phyloP scores from a whole-genome alignment of 2,113 vertebrate genomes.

The Ovis canadensis region DNA sequence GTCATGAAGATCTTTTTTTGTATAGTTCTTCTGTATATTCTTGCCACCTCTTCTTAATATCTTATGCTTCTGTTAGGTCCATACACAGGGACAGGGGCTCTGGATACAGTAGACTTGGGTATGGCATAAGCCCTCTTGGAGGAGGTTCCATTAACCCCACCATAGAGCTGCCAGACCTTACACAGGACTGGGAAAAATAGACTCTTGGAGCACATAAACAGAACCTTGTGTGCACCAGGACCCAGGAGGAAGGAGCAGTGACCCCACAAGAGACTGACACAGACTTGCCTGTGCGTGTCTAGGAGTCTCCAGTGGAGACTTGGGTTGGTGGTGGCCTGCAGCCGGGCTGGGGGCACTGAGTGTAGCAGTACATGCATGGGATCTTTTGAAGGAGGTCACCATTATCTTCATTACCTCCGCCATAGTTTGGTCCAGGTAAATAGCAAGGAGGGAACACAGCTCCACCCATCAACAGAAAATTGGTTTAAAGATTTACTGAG shows the following conservation, averaged over 20 bases:
- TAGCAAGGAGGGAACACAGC: background rate
- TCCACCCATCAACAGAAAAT: background rate
- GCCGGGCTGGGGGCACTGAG: background rate
- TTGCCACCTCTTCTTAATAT: background rate
- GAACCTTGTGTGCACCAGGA: background rate
- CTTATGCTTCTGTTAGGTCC: background rate
- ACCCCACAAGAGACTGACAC: background rate
- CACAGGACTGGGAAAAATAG: background rate
- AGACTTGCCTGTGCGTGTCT: background rate
- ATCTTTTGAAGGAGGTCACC: background rate
- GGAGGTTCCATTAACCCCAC: background rate
- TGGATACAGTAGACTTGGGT: background rate
- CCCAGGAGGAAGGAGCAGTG: background rate
- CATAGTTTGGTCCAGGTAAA: background rate
- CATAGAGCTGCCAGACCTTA: background rate
- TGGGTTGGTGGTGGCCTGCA: background rate
- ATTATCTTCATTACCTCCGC: background rate
- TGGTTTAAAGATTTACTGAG: background rate
- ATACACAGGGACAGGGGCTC: background rate
- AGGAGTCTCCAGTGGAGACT: background rate
- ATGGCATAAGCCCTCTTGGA: background rate
- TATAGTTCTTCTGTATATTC: background rate
- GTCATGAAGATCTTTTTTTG: background rate
- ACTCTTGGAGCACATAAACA: background rate
- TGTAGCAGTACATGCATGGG: background rate